Evolutionary conservation across 2,113 vertebrate genomes (phyloP), one percentile per base, ranked within the genome.

Genomic region (Condylura cristata): DNA sequence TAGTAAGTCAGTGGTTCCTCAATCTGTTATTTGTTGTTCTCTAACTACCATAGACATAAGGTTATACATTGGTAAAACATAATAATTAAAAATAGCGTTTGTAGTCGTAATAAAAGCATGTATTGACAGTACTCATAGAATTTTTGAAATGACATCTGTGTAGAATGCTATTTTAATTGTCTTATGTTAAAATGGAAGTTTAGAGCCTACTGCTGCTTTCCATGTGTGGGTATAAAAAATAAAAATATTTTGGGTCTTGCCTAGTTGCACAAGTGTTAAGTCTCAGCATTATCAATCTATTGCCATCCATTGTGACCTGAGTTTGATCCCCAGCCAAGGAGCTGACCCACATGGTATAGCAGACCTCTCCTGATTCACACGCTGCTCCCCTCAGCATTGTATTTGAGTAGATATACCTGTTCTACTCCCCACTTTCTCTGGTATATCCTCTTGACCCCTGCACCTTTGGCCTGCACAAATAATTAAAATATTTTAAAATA

Each of bases 21-120:
- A 82, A 74, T 83, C 41, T 96, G 51, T 71, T 91, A 86, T 96
- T 41, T 82, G 28, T 72, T 81, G 30, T 13, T 88, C 4, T 91
- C 70, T 96, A 81, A 78, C 81, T 92, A 70, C 37, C 72, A 92
- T 90, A 95, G 81, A 28, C 20, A 56, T 71, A 93, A 75, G 7
- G 28, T 86, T 71, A 71, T 75, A 80, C 0, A 46, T 41, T 20
- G 11, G 3, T 18, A 44, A 88, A 74, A 81, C 41, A 53, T 89
- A 51, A 95, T 81, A 41, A 20, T n/a, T 46, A 76, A 87, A 58
- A 75, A 71, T 72, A 89, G 2, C 26, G 48, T 9, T 37, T 53
- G 6, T 26, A 13, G 6, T 80, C 85, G 72, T 86, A 44, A 28
- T 41, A 44, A 58, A 91, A 56, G 4, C 2, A 63, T 2, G 34